These are phyloP conservation scores for Hypocryptadius cinnamomeus DNA, from an alignment of 2,113 vertebrate species.

Conservation along the genomic window DNA sequence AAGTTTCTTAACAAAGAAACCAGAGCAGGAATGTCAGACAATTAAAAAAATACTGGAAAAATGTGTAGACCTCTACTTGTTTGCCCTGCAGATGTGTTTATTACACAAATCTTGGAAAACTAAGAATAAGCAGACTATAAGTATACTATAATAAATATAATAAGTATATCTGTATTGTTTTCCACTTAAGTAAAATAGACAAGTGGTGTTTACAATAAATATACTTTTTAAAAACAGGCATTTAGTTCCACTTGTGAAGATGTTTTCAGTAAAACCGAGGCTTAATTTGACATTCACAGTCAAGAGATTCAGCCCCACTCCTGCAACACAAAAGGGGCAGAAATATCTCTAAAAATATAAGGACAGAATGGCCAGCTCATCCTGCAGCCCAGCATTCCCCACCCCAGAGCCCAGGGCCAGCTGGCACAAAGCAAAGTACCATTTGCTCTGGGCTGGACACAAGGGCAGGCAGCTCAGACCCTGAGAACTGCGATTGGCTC, in stretches of 20 bases:
- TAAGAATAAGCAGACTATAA: not conserved
- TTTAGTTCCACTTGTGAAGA: not conserved
- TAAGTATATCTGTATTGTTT: not conserved
- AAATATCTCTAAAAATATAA: not conserved
- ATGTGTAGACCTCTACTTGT: not conserved
- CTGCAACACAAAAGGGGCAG: not conserved
- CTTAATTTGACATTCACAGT: not conserved
- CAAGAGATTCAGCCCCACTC: not conserved
- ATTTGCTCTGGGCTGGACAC: not conserved
- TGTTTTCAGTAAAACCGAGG: not conserved
- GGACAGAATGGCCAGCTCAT: not conserved
- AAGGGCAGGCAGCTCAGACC: not conserved
- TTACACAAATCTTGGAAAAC: not conserved
- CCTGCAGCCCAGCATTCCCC: not conserved
- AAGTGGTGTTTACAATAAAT: not conserved
- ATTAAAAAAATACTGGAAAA: not conserved
- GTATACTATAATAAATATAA: not conserved
- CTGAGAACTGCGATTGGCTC: not conserved
- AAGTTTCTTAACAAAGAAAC: not conserved
- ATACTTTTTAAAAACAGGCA: not conserved
- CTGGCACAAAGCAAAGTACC: not conserved
- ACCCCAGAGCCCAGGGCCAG: not conserved
- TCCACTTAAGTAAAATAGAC: not conserved
- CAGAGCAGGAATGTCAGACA: not conserved
- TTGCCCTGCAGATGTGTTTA: not conserved